Base-by-base conservation (phyloP, 2,797 vertebrate species). In the Chelon auratus region DNA sequence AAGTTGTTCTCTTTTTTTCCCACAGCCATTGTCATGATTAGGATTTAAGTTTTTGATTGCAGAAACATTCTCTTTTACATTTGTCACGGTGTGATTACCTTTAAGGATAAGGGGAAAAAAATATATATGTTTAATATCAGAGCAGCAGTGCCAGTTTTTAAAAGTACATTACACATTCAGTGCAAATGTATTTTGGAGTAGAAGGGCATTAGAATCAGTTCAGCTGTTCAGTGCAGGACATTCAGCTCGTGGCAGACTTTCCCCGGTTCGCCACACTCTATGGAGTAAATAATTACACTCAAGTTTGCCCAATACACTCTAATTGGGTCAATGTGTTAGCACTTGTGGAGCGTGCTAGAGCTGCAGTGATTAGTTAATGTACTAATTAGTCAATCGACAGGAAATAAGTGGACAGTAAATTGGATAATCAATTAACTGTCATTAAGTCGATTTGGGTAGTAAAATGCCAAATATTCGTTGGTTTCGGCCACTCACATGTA, bases 231-330 rank as follows among this genome's bases (percentile, higher is more conserved):
- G 40, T 39, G 15, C 20, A 26, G 56, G 64, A 37, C 20, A 39
- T 57, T 68, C 65, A 26, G 54, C 26, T 47, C 18, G 43, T 18
- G 43, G 48, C 39, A 53, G 58, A 54, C 50, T 61, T 8, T 48
- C 45, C 45, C 18, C n/a, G 45, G 17, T 48, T 48, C 17, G 45
- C 45, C n/a, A 11, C 45, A 48, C 45, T 2, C 60, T 68, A 39
- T 65, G 64, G 65, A 72, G 68, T 55, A 68, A 61, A 72, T 72
- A 77, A 81, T 77, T 69, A 81, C 57, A 54, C 22, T 61, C 30
- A 36, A 67, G 59, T 77, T 70, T 72, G 60, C 18, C 62, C 65
- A 45, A 68, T 62, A 39, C 55, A 53, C 76, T 53, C 20, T 78
- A 72, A 73, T 73, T 53, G 60, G 66, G 61, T 63, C 43, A 51